These are phyloP conservation scores for Rhea americana DNA, from an alignment of 2,113 vertebrate genomes.

Conservation along the genomic window DNA sequence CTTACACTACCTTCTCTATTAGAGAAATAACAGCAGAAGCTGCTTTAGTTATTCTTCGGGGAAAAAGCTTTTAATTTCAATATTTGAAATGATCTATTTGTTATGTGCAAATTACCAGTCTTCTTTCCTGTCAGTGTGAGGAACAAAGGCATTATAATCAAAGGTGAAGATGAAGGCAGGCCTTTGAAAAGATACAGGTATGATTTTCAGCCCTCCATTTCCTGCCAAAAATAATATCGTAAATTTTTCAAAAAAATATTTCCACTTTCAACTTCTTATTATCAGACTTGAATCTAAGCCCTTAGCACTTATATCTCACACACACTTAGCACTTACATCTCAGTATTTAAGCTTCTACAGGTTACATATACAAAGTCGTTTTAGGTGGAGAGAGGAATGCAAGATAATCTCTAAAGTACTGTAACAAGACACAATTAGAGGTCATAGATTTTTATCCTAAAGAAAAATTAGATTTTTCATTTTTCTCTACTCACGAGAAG, in stretches of 20 bases:
- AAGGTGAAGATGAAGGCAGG: not conserved
- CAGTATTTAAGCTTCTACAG: not conserved
- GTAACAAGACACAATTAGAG: not conserved
- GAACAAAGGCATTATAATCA: not conserved
- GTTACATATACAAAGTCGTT: not conserved
- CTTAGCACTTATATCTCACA: not conserved
- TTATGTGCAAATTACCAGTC: not conserved
- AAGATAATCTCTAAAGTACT: not conserved
- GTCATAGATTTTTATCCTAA: not conserved
- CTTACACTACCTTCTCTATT: not conserved
- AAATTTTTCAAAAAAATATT: not conserved
- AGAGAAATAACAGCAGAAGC: not conserved
- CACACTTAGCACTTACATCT: too few relatives aligned
- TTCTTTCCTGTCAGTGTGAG: not conserved
- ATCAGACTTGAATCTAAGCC: not conserved
- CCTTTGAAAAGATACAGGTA: not conserved
- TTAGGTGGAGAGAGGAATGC: not conserved
- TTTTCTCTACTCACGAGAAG: too few relatives aligned
- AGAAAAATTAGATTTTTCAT: too few relatives aligned
- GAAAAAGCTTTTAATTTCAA: not conserved
- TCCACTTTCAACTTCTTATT: not conserved
- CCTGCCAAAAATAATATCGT: not conserved
- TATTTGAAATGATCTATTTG: not conserved
- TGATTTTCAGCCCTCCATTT: not conserved
- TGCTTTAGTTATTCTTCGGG: not conserved